Conservation (phyloP, 2,113 vertebrate species). For the Cercopithecus mona region DNA sequence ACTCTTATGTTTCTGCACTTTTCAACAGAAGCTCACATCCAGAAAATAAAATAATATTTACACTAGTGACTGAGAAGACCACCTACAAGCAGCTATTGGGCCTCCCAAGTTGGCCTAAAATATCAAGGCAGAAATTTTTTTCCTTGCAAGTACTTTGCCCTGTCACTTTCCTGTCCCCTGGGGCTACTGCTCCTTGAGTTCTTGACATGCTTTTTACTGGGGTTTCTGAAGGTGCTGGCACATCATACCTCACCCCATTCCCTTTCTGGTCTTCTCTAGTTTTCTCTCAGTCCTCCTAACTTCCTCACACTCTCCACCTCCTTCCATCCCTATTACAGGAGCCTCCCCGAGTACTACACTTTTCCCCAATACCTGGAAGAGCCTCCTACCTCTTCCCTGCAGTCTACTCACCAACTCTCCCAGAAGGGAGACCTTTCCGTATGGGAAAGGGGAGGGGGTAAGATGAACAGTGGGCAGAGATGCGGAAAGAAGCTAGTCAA, state of each 20-base stretch:
- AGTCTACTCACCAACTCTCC: not conserved
- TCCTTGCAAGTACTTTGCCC: not conserved
- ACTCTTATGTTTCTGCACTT: not conserved
- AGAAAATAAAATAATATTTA: conserved; percentile 44
- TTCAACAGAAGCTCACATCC: not conserved
- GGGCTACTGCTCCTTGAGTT: not conserved
- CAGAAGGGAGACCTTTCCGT: not conserved
- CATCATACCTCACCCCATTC: not conserved
- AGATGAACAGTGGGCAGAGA: not conserved
- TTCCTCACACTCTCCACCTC: not conserved
- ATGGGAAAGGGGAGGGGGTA: not conserved
- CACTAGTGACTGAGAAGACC: not conserved
- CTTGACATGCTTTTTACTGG: not conserved
- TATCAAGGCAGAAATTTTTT: not conserved
- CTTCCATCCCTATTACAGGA: not conserved
- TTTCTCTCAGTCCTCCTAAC: not conserved
- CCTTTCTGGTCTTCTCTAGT: not conserved
- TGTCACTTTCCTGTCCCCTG: not conserved
- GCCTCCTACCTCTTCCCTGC: not conserved
- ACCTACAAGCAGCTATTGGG: not conserved
- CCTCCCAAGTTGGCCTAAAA: not conserved
- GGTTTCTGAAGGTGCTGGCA: not conserved
- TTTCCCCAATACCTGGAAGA: not conserved
- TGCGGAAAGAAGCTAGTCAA: not conserved
- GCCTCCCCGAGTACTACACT: not conserved